Base-by-base conservation (phyloP, 1,140 invertebrate species). In the Meloidogyne exigua region DNA sequence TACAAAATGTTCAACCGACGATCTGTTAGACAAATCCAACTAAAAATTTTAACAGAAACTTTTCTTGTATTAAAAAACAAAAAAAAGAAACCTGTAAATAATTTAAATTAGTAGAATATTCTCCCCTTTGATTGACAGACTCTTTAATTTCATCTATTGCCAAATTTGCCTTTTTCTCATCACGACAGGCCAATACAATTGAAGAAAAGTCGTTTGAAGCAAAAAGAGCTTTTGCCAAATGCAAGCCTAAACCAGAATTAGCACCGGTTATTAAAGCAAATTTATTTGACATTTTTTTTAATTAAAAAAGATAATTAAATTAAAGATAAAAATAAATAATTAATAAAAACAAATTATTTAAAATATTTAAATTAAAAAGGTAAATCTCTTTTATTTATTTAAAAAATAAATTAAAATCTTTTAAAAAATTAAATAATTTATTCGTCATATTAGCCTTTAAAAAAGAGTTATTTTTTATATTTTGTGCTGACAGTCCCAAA, bases 251-350 rank as follows among this genome's bases (percentile, higher is more conserved):
- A 10, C 79, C 79, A 39, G 39, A 70, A 72, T 70, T 83, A 23
- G 65, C 79, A 32, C 79, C 79, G 36, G 79, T 80, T 42, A 80
- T 82, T 42, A 80, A 49, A n/a, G 79, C 79, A 26, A 80, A 79
- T 21, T 79, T 79, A 42, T 23, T 69, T 23, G 21, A 64, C n/a
- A 21, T 42, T 68, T n/a, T 74, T 73, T 32, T 49, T 44, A 15
- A 76, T 76, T 74, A 7, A 13, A 72, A 25, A 39, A 71, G 1
- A 18, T n/a, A 25, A 72, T 10, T 13, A 26, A 13, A 36, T 72
- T 36, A 32, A 65, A 67, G n/a, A n/a, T 66, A 42, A 68, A 71
- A 39, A 75, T 49, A 28, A 39, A 39, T 39, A 39, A 44, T 15
- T 44, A 75, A 36, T 72, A 28, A 49, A 32, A 72, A 11, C 62